Conservation (phyloP, 2,888 invertebrate species). For the Hedya salicella region DNA sequence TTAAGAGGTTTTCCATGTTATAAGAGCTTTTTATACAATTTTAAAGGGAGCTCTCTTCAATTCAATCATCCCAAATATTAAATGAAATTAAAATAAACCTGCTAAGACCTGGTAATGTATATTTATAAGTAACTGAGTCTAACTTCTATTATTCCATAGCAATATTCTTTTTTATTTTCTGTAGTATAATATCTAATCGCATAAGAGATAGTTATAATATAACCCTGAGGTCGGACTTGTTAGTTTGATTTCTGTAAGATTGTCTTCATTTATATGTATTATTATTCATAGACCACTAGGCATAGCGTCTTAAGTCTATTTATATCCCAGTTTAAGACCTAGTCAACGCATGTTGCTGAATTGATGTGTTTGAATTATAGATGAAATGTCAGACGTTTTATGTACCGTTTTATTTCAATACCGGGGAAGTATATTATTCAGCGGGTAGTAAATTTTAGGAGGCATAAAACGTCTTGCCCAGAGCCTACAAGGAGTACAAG, state of each 20-base stretch:
- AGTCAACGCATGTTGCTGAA: constrained; percentile 16
- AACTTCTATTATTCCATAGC: too few species aligned
- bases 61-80: not conserved
- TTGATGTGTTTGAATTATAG: constrained; percentile 35
- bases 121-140: too few species aligned
- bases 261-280: too few species aligned
- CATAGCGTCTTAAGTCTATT: not conserved
- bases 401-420: constrained; percentile 24
- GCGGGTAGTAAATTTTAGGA: constrained; percentile 19
- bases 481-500: too few species aligned
- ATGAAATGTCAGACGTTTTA: constrained; percentile 21
- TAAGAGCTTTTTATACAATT: not conserved
- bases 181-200: too few species aligned
- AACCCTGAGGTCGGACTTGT: too few species aligned
- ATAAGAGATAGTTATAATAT: too few species aligned
- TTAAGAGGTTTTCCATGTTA: not conserved
- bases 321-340: not conserved
- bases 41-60: not conserved
- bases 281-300: constrained; percentile 3
- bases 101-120: too few species aligned
- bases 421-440: constrained; percentile 23
- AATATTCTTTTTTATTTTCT: too few species aligned
- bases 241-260: too few species aligned
- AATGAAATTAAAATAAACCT: too few species aligned
- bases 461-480: constrained; percentile 17